Conservation (phyloP, 2,888 invertebrate genomes). For the Drosophila colorata region DNA sequence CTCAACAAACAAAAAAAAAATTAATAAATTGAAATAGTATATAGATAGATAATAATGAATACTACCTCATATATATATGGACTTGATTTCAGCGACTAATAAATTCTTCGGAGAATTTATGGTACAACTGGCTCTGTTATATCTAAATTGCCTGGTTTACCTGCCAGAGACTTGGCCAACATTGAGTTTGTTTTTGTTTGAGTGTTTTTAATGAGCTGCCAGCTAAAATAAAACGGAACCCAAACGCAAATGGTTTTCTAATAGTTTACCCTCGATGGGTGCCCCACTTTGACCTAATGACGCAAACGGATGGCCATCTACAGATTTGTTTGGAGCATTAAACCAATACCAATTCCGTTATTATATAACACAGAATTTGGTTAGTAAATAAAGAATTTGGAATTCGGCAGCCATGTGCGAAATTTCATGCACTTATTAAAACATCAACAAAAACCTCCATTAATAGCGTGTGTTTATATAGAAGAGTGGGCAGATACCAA, state of each 20-base stretch:
- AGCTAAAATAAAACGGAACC: conserved; percentile 39
- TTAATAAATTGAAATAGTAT: neutral
- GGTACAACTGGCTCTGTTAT: conserved; percentile 4
- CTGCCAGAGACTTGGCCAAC: conserved; percentile 31
- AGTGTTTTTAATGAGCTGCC: conserved; percentile 52
- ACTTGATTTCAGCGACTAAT: conserved; percentile 38
- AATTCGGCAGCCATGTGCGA: conserved; percentile 48
- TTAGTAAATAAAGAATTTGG: conserved; percentile 44
- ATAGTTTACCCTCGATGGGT: conserved; percentile 37
- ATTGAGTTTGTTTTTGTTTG: conserved; percentile 10
- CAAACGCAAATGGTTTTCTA: conserved; percentile 43
- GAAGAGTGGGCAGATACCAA: neutral
- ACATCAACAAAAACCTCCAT: conserved; percentile 23
- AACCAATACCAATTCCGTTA: conserved; percentile 6
- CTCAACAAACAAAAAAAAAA: neutral
- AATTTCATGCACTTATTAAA: conserved; percentile 23
- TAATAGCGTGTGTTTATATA: conserved; percentile 18
- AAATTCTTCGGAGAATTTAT: conserved; percentile 42
- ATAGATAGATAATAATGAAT: conserved; percentile 21
- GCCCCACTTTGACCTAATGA: conserved; percentile 42
- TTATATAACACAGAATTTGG: conserved; percentile 42
- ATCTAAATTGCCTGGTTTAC: conserved; percentile 23
- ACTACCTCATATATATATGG: neutral
- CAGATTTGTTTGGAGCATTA: conserved; percentile 40
- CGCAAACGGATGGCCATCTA: conserved; percentile 42